Base-by-base conservation (phyloP, 2,113 vertebrate genomes). In the Melierax canorus region DNA sequence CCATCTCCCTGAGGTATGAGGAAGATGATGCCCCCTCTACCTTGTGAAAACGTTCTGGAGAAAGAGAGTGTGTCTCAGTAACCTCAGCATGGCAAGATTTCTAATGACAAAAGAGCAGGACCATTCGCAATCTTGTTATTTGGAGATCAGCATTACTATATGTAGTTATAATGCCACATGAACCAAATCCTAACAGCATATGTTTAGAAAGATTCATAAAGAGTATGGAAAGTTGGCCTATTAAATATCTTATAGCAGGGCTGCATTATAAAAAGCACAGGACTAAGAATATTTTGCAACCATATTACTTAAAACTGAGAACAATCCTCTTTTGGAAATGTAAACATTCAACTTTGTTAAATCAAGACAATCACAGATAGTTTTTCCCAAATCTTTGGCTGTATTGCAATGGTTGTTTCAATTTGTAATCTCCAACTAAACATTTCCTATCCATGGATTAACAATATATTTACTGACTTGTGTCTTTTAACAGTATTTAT, bases 311-410 rank as follows among this genome's bases (percentile, higher is more conserved):
- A 55, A 90, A 94, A 59, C 39, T 90, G 86, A 92, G 62, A 88
- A 73, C 67, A 97, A 92, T 64, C 73, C 78, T 82, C 45, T 72
- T 91, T 69, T 77, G 92, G 93, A 87, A 94, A 88, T 50, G 77
- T 43, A 93, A 95, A 93, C 96, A 91, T 43, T 97, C 92, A 91
- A 75, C 62, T 90, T 98, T 88, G 94, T 96, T 98, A 98, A 98
- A 98, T 98, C 97, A 98, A 98, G 98, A 98, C 98, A 98, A 98
- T 96, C 98, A 98, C 98, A 98, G 98, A 91, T 98, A 97, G 86
- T 98, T 98, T 98, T 98, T 98, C 98, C 98, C 98, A 98, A 98
- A 98, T 99, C 98, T 99, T 99, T 99, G 98, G 98, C 98, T 99
- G 98, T 98, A 99, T 98, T 98, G 98, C 98, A 98, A 98, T 98